Percentiles rank a stretch among this genome's conserved stretches.
Evolutionary conservation across 2,797 vertebrate species (phyloP).

Genomic region (Todus mexicanus): DNA sequence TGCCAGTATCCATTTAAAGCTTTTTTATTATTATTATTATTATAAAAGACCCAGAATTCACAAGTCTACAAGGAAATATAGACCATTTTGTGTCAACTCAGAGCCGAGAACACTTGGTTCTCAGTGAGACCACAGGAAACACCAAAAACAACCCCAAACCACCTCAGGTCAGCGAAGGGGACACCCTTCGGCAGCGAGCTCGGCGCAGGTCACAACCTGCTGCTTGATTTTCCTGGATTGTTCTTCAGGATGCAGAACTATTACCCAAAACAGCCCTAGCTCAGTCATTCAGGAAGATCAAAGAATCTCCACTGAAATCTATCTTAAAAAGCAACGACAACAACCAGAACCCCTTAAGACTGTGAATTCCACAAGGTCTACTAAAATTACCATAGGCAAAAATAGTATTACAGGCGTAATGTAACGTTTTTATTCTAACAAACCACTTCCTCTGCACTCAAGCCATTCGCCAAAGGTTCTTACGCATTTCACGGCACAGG

Average conservation of each 20-base stretch:
- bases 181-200: not conserved
- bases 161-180: not conserved
- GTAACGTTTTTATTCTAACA: not conserved
- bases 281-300: not conserved
- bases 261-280: not conserved
- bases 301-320: not conserved
- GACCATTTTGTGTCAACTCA: too few species aligned
- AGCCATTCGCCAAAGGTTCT: not conserved
- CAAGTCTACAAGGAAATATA: not conserved
- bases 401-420: not conserved
- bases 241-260: not conserved
- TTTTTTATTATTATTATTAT: slow-evolving; percentile 1
- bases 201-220: not conserved
- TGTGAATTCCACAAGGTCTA: not conserved
- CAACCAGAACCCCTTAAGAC: too few species aligned
- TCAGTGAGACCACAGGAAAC: not conserved
- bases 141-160: accelerated
- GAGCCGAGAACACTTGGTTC: not conserved
- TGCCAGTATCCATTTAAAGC: not conserved
- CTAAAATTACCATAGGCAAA: not conserved
- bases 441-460: not conserved
- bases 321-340: not conserved
- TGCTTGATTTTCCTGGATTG: not conserved
- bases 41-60: not conserved
- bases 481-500: not conserved